A percentile compares a stretch with the other conserved stretches of the same genome.
Evolutionary conservation across 2,797 vertebrate genomes (phyloP).

Genomic region (Dromococcyx pavoninus): DNA sequence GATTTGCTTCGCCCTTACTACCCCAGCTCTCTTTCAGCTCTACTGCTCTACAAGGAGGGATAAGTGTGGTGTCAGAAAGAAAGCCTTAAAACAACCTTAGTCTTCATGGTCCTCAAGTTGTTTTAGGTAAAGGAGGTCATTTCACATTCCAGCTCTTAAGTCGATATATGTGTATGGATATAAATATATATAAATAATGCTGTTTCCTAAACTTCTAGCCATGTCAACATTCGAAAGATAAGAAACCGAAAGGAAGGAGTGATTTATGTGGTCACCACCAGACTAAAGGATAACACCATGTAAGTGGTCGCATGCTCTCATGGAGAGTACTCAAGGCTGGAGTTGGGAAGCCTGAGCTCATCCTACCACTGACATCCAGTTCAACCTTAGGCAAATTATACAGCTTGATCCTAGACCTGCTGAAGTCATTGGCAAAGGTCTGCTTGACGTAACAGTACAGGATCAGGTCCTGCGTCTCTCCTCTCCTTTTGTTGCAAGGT

Average conservation of each 20-base stretch:
- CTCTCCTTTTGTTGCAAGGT: background rate
- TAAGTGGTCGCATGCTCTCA: background rate
- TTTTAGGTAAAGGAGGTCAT: background rate
- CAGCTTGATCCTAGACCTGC: slow-evolving; percentile 1
- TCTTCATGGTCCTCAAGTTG: background rate
- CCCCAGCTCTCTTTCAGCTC: background rate
- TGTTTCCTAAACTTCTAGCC: background rate
- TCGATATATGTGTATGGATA: background rate
- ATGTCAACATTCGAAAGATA: background rate
- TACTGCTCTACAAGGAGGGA: background rate
- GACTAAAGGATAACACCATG: background rate
- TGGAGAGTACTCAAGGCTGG: background rate
- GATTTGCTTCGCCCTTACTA: background rate
- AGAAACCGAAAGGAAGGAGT: background rate
- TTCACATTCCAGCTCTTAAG: background rate
- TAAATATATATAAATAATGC: background rate
- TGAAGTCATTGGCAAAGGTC: background rate
- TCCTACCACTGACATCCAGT: background rate
- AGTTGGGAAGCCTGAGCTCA: slow-evolving; percentile 35
- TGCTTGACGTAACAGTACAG: background rate
- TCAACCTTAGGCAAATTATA: slow-evolving; percentile 2
- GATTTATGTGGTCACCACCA: background rate
- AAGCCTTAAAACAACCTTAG: background rate
- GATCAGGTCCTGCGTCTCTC: background rate
- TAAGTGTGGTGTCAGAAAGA: background rate